These are phyloP conservation scores for Gortyna flavago DNA, from an alignment of 2,888 invertebrate genomes.

Conservation along the genomic window DNA sequence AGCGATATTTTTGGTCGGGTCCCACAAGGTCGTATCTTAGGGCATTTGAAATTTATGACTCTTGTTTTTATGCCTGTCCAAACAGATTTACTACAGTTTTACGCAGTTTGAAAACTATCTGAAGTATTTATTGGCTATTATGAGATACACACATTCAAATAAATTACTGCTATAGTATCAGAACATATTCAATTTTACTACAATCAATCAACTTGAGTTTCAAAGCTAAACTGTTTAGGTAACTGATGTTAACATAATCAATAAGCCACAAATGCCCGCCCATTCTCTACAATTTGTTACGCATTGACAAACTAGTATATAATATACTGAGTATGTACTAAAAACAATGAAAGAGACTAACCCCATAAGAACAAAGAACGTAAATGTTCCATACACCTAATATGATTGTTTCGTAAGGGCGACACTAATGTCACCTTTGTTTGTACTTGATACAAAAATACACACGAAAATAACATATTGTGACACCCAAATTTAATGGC, in stretches of 20 bases:
- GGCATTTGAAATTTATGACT: conserved; percentile 3
- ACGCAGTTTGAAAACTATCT: neutral
- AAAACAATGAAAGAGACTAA: conserved; percentile 3
- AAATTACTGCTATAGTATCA: too few species aligned
- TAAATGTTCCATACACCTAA: conserved; percentile 23
- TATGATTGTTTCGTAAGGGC: conserved; percentile 19
- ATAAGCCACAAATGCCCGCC: neutral
- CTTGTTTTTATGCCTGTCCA: neutral
- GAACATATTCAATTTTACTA: neutral
- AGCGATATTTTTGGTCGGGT: conserved; percentile 27
- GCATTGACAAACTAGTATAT: neutral
- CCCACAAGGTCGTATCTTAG: conserved; percentile 28
- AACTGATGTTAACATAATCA: neutral
- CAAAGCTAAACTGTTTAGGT: neutral
- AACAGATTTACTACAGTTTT: neutral
- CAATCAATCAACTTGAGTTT: neutral
- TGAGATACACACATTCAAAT: neutral
- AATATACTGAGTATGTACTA: neutral
- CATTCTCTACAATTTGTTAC: neutral
- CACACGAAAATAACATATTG: conserved; percentile 25
- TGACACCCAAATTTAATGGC: conserved; percentile 11
- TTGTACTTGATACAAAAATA: conserved; percentile 49
- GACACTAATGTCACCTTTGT: conserved; percentile 50
- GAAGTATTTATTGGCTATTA: neutral
- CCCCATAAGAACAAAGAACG: conserved; percentile 9